These are phyloP conservation scores for Pemphigus obesinymphae DNA, from an alignment of 1,140 invertebrate genomes.

Conservation along the genomic window DNA sequence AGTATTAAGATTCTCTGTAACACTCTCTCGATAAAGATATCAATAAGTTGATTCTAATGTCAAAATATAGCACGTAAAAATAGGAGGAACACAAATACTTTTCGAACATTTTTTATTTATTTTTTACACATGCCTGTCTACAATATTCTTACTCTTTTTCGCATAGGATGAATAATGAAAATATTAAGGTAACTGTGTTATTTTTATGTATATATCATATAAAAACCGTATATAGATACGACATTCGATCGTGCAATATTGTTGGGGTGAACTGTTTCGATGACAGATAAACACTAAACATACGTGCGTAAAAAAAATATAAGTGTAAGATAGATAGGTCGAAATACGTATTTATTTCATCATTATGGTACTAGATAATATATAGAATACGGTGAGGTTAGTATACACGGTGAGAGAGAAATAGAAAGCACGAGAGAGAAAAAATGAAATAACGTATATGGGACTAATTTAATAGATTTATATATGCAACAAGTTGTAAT, in stretches of 20 bases:
- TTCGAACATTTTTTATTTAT: too few species aligned
- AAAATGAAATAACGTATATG: neutral
- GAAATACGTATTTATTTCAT: neutral
- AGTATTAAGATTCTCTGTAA: too few species aligned
- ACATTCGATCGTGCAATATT: neutral
- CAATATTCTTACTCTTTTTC: neutral
- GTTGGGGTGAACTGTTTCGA: neutral
- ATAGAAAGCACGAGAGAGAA: neutral
- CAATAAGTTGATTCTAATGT: too few species aligned
- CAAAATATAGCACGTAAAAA: too few species aligned
- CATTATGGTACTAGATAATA: neutral
- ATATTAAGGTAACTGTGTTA: neutral
- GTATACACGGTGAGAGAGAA: neutral
- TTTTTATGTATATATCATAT: neutral
- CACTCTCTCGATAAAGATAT: too few species aligned
- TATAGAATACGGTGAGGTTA: neutral
- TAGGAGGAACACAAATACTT: too few species aligned
- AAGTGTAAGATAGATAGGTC: neutral
- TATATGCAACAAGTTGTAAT: neutral
- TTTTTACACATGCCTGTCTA: too few species aligned
- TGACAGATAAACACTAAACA: neutral
- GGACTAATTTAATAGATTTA: neutral
- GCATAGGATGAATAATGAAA: neutral
- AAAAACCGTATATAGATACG: neutral
- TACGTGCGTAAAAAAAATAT: neutral